Base-by-base conservation (phyloP, 1,140 invertebrate species). In the Anastatus disparis region DNA sequence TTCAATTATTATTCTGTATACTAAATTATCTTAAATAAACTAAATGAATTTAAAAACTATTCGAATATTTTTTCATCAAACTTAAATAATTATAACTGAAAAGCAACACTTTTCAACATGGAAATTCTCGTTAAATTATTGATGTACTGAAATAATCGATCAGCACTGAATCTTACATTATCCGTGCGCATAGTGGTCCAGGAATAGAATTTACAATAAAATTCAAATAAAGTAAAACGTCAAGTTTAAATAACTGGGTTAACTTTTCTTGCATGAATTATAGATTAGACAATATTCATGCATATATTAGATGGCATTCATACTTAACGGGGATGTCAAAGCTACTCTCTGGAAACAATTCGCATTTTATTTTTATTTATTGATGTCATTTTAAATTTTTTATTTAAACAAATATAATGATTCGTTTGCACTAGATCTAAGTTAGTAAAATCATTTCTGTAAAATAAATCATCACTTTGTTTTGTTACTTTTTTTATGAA, bases 121-220 rank as follows among this genome's bases (percentile, higher is more conserved):
- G 61, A 52, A 62, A 52, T 38, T 13, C 29, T 64, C 61, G 12
- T 50, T 8, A 38, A n/a, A 12, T 38, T 52, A 64, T 64, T 64
- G 38, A 64, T 13, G 22, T 13, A 9, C 22, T 38, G 29, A 31
- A 35, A 52, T 35, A 20, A 64, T 64, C 61, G 31, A 64, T 64
- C 48, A n/a, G 48, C 22, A 38, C 46, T 64, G 61, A 64, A 64
- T 64, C 61, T 64, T 64, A 50, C 46, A 64, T 52, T 38, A 38
- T 13, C 48, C 61, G n/a, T n/a, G n/a, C n/a, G n/a, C n/a, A n/a
- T n/a, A 17, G 31, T 24, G 20, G 15, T 38, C 46, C 61, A 64
- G 46, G 22, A 64, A 64, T 64, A 64, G 61, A 15, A 52, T 64
- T 64, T n/a, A 35, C 46, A 64, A 64, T 64, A 38, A 64, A 64